Evolutionary conservation across 92 coral and sea anemone genomes (phyloP), one percentile per base, ranked within the genome.

Genomic region (Blastomussa wellsi): DNA sequence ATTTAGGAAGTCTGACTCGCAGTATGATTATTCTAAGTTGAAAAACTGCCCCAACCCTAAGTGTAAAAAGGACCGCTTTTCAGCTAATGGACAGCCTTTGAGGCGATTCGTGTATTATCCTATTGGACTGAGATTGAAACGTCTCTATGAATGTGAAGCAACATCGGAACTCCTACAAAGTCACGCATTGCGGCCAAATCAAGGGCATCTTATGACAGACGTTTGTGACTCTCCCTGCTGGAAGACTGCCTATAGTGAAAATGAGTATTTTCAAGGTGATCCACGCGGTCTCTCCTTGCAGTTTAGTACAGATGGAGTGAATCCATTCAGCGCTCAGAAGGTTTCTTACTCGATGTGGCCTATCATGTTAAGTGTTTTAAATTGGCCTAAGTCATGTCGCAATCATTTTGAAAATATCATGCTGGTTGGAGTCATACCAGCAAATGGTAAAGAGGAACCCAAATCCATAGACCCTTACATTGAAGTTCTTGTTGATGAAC

Each of bases 401-500:
- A 88, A 84, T 67, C 57, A 41, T 53, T 72, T 88, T 73, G 91
- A 83, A 19, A 88, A 83, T 26, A 24, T 88, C 24, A 83, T 88
- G 82, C 71, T 83, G 20, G 85, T 39, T 5, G 91, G 91, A 16
- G 78, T 88, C 49, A 88, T 88, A 72, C 85, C 91, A 0, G 75
- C 84, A 77, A 77, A 77, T 36, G 22, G 29, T 20, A 77, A 77
- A 9, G 81, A 77, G 22, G 81, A 77, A 36, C 70, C 81, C 4
- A 77, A 77, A 24, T 77, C 81, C 5, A 70, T 77, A 2, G 81
- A 90, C 81, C 87, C 93, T 4, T 90, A 86, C 32, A 13, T 90
- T 28, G 93, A 90, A 71, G 86, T 90, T 68, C 78, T 90, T 42
- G 93, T 90, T 24, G 93, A 90, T 86, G 93, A 90, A 53, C 47